Evolutionary conservation across 2,797 vertebrate species (phyloP).

Genomic region (Sylvia borin): DNA sequence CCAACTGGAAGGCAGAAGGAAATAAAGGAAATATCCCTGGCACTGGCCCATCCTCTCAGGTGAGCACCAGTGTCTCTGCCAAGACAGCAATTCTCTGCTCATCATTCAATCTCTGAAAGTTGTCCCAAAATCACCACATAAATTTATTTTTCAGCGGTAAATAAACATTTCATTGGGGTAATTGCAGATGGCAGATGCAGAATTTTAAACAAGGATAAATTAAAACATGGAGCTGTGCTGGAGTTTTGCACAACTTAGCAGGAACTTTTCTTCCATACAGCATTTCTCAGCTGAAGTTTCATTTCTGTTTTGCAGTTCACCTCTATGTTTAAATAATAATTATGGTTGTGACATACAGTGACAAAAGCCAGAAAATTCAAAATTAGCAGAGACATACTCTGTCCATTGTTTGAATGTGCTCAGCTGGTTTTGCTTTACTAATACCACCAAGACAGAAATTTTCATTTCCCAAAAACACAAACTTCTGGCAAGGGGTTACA

Average conservation of each 20-base stretch:
- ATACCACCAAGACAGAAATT: conserved; percentile 64
- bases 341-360: conserved; percentile 26
- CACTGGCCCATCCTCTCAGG: fast-evolving
- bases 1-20: neutral
- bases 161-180: neutral
- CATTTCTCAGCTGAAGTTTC: conserved; percentile 40
- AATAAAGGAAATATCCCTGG: neutral
- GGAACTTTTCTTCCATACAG: neutral
- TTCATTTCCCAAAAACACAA: conserved; percentile 59
- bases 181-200: neutral
- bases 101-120: neutral
- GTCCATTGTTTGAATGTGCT: conserved; percentile 57
- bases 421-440: conserved; percentile 68
- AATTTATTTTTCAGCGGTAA: neutral
- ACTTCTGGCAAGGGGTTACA: conserved; percentile 58
- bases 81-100: neutral
- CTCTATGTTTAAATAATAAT: conserved; percentile 60
- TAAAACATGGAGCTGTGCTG: neutral
- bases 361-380: conserved; percentile 64
- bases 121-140: no score
- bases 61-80: neutral
- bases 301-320: conserved; percentile 36
- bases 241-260: neutral
- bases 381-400: conserved; percentile 43
- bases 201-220: neutral